Evolutionary conservation across 2,888 invertebrate species (phyloP), one percentile per base, ranked within the genome.

Genomic region (Junonia oenone): DNA sequence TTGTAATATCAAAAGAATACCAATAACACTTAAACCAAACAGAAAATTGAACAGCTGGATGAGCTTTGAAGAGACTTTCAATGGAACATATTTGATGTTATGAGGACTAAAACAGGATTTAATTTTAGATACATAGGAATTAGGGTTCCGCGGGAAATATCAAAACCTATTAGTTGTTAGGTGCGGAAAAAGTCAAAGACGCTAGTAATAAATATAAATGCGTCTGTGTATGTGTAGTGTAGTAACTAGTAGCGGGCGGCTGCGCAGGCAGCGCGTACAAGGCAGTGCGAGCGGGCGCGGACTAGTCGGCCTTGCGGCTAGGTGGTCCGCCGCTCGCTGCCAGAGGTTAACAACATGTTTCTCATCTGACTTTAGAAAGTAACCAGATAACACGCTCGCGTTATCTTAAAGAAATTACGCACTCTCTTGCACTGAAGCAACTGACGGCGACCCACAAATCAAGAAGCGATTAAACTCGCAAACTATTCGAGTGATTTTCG

Each of bases 311-410:
- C 75, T 75, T 75, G 74, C 69, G 66, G 65, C 66, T 66, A 66
- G 67, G 69, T 71, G 78, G 68, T 76, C 77, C 73, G 79, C 76
- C 79, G 78, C 82, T 88, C 87, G 83, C 86, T 78, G 75, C 76
- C 79, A 87, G 87, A 89, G 87, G 88, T 88, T 83, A 87, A 86
- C 83, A 79, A 83, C 85, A 78, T 80, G 76, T 84, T 87, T 85
- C 81, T 81, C 73, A 83, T 84, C 83, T 82, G 83, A 82, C 80
- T 88, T 88, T 89, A 89, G 89, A 90, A 89, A 89, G 89, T 87
- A 86, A 80, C 75, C 65, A 78, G 76, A 81, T 78, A 76, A 76
- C 72, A 75, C 71, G 64, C 67, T 67, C 66, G 63, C 68, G 68
- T 75, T 78, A 78, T 74, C 76, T 71, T 61, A 56, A 59, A 67